Percentiles rank a stretch among this genome's conserved stretches.
Conservation (phyloP, 2,888 invertebrate species). For the Orchesellides sinensis region DNA sequence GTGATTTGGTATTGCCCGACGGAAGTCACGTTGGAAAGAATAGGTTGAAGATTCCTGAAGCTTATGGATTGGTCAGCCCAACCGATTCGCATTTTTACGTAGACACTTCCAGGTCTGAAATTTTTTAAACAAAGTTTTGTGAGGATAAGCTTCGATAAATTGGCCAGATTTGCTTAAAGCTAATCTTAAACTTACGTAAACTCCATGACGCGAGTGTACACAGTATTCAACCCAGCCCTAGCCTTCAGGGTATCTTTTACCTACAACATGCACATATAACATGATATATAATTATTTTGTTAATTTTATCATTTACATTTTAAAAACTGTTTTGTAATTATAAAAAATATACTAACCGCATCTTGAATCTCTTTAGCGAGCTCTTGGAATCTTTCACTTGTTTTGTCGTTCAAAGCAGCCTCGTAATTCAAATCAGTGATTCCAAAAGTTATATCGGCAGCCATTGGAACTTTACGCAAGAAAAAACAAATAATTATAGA, state of each 20-base stretch:
- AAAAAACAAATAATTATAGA: too few species aligned
- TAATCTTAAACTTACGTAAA: constrained; percentile 80
- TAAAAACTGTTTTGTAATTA: not conserved
- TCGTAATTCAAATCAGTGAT: constrained; percentile 84
- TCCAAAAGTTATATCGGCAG: constrained; percentile 83
- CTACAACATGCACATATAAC: constrained; percentile 19
- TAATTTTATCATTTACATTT: too few species aligned
- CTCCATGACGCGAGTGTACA: constrained; percentile 78
- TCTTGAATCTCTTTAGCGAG: constrained; percentile 81
- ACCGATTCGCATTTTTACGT: constrained; percentile 83
- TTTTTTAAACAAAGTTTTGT: constrained; percentile 11
- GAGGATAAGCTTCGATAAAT: not conserved
- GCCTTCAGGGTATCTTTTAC: constrained; percentile 50
- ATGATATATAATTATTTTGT: not conserved
- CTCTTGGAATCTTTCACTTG: constrained; percentile 82
- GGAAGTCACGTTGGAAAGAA: constrained; percentile 40
- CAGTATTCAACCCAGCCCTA: constrained; percentile 52
- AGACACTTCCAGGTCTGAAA: constrained; percentile 83
- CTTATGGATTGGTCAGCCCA: constrained; percentile 81
- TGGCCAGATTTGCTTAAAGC: not conserved
- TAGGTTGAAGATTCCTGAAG: constrained; percentile 76
- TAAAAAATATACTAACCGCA: constrained; percentile 76
- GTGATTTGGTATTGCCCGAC: constrained; percentile 40
- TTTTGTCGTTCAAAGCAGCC: constrained; percentile 80
- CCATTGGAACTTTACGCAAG: constrained; percentile 81